phyloP scores from a whole-genome alignment of 2,113 vertebrate species.

The Phaethornis superciliosus region DNA sequence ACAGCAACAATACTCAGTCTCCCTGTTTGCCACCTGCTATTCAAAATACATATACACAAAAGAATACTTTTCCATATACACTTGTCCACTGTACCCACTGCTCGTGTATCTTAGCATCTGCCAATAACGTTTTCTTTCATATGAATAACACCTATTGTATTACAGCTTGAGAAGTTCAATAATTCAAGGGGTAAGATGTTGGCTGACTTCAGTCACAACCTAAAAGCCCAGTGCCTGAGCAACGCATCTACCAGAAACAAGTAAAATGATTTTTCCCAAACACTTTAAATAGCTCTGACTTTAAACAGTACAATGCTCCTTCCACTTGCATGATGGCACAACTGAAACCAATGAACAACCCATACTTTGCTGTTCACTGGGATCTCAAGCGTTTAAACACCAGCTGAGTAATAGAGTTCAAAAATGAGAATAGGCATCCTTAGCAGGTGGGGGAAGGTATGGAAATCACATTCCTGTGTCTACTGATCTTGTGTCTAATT shows the following conservation, averaged over 20 bases:
- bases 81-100: not conserved
- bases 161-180: not conserved
- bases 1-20: not conserved
- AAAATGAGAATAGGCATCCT: not conserved
- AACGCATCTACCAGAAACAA: not conserved
- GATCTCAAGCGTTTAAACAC: not conserved
- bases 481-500: not conserved
- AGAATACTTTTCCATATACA: not conserved
- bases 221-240: not conserved
- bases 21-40: not conserved
- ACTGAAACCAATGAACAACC: not conserved
- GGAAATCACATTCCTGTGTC: not conserved
- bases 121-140: not conserved
- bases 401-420: not conserved
- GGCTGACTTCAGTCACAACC: not conserved
- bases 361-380: not conserved
- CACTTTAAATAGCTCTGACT: not conserved
- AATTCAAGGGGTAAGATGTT: not conserved
- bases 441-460: not conserved
- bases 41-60: not conserved
- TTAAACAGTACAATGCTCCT: not conserved
- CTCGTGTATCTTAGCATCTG: not conserved
- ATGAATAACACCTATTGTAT: not conserved
- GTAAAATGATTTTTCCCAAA: not conserved
- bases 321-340: not conserved